A percentile compares a stretch with the other conserved stretches of the same genome.
Evolutionary conservation across 2,888 invertebrate species (phyloP).

Genomic region (Aleiodes alternator): DNA sequence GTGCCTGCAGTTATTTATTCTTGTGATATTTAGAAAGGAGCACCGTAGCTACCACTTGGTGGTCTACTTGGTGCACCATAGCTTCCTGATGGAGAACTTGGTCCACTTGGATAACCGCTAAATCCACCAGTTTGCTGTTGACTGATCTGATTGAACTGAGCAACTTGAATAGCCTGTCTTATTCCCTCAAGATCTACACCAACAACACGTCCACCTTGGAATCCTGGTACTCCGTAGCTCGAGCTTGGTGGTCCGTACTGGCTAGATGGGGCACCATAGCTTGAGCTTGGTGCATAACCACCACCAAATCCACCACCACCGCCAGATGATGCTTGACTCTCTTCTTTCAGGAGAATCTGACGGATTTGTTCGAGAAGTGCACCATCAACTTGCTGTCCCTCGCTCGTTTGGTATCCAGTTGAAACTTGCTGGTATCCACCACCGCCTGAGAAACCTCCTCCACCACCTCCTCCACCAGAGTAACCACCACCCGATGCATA

Average conservation of each 20-base stretch:
- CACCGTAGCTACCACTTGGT: slow-evolving; percentile 84
- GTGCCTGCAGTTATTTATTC: not conserved
- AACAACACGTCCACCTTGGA: slow-evolving; percentile 81
- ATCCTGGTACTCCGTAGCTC: slow-evolving; percentile 81
- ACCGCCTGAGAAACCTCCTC: slow-evolving; percentile 73
- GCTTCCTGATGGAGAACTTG: slow-evolving; percentile 73
- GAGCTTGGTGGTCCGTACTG: slow-evolving; percentile 79
- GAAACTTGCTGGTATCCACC: slow-evolving; percentile 86
- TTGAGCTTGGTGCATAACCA: slow-evolving; percentile 72
- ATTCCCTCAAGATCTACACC: slow-evolving; percentile 91
- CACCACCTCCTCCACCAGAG: slow-evolving; percentile 72
- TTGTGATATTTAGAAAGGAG: slow-evolving; percentile 76
- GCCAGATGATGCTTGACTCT: slow-evolving; percentile 78
- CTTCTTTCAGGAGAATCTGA: slow-evolving; percentile 89
- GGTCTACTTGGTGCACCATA: slow-evolving; percentile 78
- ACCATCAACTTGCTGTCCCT: slow-evolving; percentile 88
- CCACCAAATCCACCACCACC: slow-evolving; percentile 75
- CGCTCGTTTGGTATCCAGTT: slow-evolving; percentile 87
- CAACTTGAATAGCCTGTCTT: slow-evolving; percentile 91
- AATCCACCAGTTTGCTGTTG: slow-evolving; percentile 70
- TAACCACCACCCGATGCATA: slow-evolving; percentile 61
- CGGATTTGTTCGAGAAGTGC: slow-evolving; percentile 89
- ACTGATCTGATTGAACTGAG: slow-evolving; percentile 86
- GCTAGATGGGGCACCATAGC: slow-evolving; percentile 76
- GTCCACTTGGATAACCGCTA: slow-evolving; percentile 59